phyloP scores from a whole-genome alignment of 2,888 invertebrate species.

The Ptilodon capucinus region DNA sequence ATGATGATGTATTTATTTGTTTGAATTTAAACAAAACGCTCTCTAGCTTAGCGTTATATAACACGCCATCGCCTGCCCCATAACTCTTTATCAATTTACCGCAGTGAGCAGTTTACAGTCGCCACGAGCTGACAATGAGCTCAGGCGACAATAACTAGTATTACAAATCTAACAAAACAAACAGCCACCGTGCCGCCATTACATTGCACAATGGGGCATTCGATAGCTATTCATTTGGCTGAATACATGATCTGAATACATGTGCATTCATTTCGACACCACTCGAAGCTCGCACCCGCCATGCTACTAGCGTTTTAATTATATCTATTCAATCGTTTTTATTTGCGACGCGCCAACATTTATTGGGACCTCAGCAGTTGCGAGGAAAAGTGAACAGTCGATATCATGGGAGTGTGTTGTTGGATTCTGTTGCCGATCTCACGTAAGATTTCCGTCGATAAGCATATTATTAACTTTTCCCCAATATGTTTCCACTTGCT shows the following conservation, averaged over 20 bases:
- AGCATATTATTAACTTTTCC: no score
- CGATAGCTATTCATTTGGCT: constrained; percentile 57
- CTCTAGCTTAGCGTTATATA: not conserved
- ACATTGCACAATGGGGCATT: constrained; percentile 71
- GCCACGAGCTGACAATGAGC: constrained; percentile 27
- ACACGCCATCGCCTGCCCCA: not conserved
- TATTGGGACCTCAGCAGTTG: not conserved
- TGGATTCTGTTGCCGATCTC: no score
- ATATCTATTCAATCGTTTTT: constrained; percentile 14
- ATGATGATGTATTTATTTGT: no score
- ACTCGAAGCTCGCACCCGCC: constrained; percentile 2
- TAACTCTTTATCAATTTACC: not conserved
- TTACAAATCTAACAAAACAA: constrained; percentile 48
- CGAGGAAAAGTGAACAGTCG: not conserved
- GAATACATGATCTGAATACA: constrained; percentile 57
- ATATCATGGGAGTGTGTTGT: no score
- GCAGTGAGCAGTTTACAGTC: constrained; percentile 25
- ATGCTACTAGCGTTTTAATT: constrained; percentile 12
- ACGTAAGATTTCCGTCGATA: no score
- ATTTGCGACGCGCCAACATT: constrained; percentile 3
- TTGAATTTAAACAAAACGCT: no score
- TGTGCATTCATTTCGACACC: constrained; percentile 46
- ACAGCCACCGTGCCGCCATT: constrained; percentile 45
- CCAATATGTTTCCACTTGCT: no score
- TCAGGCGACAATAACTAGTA: constrained; percentile 34